Conservation (phyloP, 1,140 invertebrate genomes). For the Ooceraea biroi region DNA sequence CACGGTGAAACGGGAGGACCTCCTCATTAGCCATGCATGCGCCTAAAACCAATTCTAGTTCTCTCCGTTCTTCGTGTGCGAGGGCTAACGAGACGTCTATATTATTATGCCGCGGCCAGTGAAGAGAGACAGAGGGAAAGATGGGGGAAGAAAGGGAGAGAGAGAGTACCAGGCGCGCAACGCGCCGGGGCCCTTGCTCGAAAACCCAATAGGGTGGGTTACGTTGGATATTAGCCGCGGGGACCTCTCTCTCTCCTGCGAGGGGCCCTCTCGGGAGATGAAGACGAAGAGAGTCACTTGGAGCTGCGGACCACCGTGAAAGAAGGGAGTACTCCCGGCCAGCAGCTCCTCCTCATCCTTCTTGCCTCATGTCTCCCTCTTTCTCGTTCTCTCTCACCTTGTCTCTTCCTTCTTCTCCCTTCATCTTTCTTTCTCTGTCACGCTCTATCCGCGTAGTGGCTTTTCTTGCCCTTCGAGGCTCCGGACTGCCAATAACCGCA, state of each 20-base stretch:
- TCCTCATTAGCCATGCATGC: slow-evolving; percentile 85
- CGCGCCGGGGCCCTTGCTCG: slow-evolving; percentile 69
- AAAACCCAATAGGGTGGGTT: slow-evolving; percentile 78
- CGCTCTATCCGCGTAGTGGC: slow-evolving; percentile 61
- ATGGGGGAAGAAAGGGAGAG: neutral
- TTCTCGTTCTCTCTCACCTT: slow-evolving; percentile 59
- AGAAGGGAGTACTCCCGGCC: slow-evolving; percentile 79
- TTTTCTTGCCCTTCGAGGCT: slow-evolving; percentile 77
- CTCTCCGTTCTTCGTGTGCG: slow-evolving; percentile 56
- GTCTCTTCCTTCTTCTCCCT: slow-evolving; percentile 24
- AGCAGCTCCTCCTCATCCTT: slow-evolving; percentile 75
- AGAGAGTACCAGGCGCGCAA: slow-evolving; percentile 58
- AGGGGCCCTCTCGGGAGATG: slow-evolving; percentile 74
- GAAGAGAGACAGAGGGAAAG: neutral
- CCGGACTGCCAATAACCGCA: slow-evolving; percentile 81
- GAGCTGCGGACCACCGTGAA: slow-evolving; percentile 84
- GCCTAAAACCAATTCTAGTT: slow-evolving; percentile 82
- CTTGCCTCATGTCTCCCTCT: slow-evolving; percentile 53
- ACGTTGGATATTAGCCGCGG: slow-evolving; percentile 79
- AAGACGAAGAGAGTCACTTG: slow-evolving; percentile 79
- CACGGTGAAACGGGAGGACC: slow-evolving; percentile 60
- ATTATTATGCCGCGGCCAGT: slow-evolving; percentile 81
- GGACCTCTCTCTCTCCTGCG: slow-evolving; percentile 56
- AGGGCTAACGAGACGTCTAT: slow-evolving; percentile 83
- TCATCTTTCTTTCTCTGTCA: slow-evolving; percentile 46